Evolutionary conservation across 2,797 vertebrate genomes (phyloP), one percentile per base, ranked within the genome.

Genomic region (Myripristis jacobus): DNA sequence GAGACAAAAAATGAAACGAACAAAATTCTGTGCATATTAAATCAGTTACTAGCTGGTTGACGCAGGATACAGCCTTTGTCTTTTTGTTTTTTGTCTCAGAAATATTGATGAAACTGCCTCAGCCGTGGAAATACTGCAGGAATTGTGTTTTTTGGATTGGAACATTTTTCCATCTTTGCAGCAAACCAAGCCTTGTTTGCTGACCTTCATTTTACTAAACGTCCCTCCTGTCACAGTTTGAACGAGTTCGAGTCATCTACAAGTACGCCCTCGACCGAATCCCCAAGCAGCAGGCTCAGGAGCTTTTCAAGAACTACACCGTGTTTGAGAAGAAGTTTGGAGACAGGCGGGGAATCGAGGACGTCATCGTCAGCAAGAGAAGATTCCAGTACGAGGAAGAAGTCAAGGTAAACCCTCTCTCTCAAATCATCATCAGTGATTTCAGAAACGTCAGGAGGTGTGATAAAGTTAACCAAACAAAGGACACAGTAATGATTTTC

Each of bases 321-420:
- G 94, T 98, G 89, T 99, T 99, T 77, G 97, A 99, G 91, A 99
- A 99, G 93, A 97, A 96, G 91, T 99, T 98, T 77, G 98, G 98
- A 46, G 97, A 99, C 91, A 88, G 97, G 18, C 90, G 97, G 47
- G 97, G 97, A 5, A 99, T 99, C 4, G 98, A 99, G 86, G 98
- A 99, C 19, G 98, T 99, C 67, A 99, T 99, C 3, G 96, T 98
- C 82, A 99, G 94, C 93, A 99, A 99, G 70, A 92, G 97, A 22
- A 90, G 97, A 52, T 99, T 99, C 89, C 98, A 99, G 79, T 99
- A 99, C 5, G 98, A 99, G 84, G 98, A 99, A 80, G 98, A 99
- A 82, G 98, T 99, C 79, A 99, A 98, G 95, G 98, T 98, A 80
- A n/a, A n/a, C n/a, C 0, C 70, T 56, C 29, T 9, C n/a, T n/a